These are phyloP conservation scores for Loriculus beryllinus DNA, from an alignment of 2,797 vertebrate genomes.

Conservation along the genomic window DNA sequence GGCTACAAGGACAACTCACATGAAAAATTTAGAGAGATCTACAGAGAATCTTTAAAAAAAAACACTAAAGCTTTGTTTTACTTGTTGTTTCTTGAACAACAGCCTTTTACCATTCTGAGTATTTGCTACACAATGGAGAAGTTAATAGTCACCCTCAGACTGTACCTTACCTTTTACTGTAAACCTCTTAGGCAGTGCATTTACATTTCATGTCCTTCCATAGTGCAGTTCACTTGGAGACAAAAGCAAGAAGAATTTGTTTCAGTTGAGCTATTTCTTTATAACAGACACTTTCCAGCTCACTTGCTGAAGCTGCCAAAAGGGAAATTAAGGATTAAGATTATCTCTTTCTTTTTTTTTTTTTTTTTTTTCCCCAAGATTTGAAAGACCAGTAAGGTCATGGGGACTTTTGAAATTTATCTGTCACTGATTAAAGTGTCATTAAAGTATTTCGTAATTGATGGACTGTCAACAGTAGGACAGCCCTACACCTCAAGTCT, in stretches of 20 bases:
- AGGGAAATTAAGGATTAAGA: constrained; percentile 63
- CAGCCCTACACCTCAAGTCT: neutral
- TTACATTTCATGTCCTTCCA: constrained; percentile 72
- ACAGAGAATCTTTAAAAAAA: constrained; percentile 50
- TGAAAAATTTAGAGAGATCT: constrained; percentile 71
- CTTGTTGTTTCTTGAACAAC: constrained; percentile 59
- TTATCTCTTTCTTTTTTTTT: neutral
- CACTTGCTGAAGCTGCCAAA: constrained; percentile 66
- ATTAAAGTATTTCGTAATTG: constrained; percentile 34
- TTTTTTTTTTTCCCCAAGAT: neutral
- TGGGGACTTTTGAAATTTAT: neutral
- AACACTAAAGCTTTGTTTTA: constrained; percentile 54
- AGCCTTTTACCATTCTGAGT: constrained; percentile 61
- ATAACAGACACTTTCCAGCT: constrained; percentile 73
- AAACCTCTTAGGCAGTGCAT: constrained; percentile 66
- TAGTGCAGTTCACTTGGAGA: constrained; percentile 73
- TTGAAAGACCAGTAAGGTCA: constrained; percentile 3
- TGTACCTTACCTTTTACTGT: constrained; percentile 57
- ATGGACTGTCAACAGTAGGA: neutral
- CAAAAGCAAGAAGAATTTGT: constrained; percentile 78
- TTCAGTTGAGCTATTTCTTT: constrained; percentile 76
- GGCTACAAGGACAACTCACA: constrained; percentile 46
- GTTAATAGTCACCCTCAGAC: constrained; percentile 61
- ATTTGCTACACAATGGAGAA: constrained; percentile 57
- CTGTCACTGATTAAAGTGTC: neutral